Conservation (phyloP, 1,140 invertebrate genomes). For the Coptotermes formosanus region DNA sequence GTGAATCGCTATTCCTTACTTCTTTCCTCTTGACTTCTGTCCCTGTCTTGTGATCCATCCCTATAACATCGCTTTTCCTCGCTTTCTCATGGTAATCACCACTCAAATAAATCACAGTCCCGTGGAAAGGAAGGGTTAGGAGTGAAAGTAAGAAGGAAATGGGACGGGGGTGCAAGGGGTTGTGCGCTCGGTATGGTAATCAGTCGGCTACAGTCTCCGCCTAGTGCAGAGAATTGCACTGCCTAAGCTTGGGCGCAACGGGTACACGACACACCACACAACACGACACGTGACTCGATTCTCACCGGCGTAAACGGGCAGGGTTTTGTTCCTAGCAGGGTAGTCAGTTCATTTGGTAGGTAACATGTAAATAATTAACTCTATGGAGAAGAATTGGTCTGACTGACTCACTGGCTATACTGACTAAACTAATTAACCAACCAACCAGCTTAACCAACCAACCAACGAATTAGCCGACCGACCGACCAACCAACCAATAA, state of each 20-base stretch:
- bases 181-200: background rate
- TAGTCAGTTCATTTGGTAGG: no score
- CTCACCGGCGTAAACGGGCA: no score
- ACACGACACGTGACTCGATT: no score
- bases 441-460: no score
- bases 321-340: no score
- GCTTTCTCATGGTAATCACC: conserved; percentile 15
- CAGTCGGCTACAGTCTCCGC: background rate
- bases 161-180: background rate
- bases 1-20: background rate
- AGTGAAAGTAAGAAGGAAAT: background rate
- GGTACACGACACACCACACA: no score
- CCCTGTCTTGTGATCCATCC: background rate
- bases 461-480: no score
- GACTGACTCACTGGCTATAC: no score
- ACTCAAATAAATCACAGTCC: background rate
- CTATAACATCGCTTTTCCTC: background rate
- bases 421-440: no score
- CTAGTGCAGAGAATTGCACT: background rate
- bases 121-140: conserved; percentile 9
- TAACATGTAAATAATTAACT: no score
- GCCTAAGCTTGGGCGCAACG: background rate
- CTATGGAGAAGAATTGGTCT: no score
- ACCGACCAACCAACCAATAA: no score
- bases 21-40: background rate